Conservation (phyloP, 23 tunicate species). For the Clavelina lepadiformis region DNA sequence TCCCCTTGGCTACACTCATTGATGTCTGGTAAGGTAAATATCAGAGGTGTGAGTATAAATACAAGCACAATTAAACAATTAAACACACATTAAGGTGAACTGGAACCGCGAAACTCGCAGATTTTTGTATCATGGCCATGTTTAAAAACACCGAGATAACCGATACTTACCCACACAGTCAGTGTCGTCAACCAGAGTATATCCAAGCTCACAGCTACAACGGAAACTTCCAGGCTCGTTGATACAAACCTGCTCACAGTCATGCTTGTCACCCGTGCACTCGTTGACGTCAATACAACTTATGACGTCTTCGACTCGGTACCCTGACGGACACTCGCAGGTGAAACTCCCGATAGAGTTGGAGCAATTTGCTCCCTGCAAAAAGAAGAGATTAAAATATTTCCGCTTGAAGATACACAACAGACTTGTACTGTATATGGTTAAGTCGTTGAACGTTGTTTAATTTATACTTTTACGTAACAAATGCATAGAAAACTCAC, state of each 20-base stretch:
- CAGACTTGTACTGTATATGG: too few relatives aligned
- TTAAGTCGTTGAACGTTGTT: too few relatives aligned
- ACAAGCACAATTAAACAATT: conserved; percentile 7
- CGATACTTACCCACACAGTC: conserved; percentile 39
- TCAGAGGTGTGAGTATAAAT: too few relatives aligned
- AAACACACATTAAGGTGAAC: conserved; percentile 1
- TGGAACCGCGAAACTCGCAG: too few relatives aligned
- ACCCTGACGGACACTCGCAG: conserved; percentile 75
- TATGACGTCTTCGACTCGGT: conserved; percentile 45
- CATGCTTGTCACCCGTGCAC: conserved; percentile 33
- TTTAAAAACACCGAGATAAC: too few relatives aligned
- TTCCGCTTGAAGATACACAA: too few relatives aligned
- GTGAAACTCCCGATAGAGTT: conserved; percentile 52
- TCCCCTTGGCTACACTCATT: conserved; percentile 47
- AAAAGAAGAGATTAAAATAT: too few relatives aligned
- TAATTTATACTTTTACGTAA: too few relatives aligned
- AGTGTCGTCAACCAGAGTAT: not conserved
- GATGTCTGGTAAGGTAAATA: conserved; percentile 50
- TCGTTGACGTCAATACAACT: conserved; percentile 72
- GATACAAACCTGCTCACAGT: conserved; percentile 60
- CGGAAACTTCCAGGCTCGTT: conserved; percentile 59
- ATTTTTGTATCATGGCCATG: too few relatives aligned
- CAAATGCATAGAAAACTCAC: conserved; percentile 11
- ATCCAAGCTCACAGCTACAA: conserved; percentile 56
- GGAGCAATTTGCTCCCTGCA: conserved; percentile 46